These are phyloP conservation scores for Acleris emargana DNA, from an alignment of 2,888 invertebrate genomes.

Conservation along the genomic window DNA sequence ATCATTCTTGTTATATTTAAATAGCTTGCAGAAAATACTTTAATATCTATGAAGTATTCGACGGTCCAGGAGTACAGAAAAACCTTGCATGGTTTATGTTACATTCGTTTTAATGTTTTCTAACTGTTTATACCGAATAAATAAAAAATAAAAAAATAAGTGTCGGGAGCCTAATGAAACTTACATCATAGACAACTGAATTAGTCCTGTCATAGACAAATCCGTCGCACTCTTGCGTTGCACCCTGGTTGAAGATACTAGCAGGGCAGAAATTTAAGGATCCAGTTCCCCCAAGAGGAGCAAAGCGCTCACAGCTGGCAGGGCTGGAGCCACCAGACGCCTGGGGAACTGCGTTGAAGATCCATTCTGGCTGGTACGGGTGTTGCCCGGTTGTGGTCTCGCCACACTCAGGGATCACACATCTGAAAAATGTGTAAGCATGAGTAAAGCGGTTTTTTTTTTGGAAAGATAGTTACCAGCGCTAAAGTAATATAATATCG, in stretches of 20 bases:
- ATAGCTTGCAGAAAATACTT: too few species aligned
- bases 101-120: too few species aligned
- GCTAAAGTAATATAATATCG: too few species aligned
- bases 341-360: constrained; percentile 69
- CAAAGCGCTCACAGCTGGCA: constrained; percentile 74
- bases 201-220: constrained; percentile 65
- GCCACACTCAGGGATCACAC: constrained; percentile 80
- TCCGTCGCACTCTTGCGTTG: constrained; percentile 51
- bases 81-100: too few species aligned
- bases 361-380: constrained; percentile 68
- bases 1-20: too few species aligned
- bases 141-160: too few species aligned
- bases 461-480: too few species aligned
- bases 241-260: constrained; percentile 50
- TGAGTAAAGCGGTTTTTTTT: too few species aligned
- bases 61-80: too few species aligned
- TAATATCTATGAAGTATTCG: too few species aligned
- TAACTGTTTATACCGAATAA: too few species aligned
- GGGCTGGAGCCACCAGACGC: constrained; percentile 49
- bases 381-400: constrained; percentile 56
- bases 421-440: constrained; percentile 54
- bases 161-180: constrained; percentile 29
- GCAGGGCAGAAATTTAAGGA: constrained; percentile 58
- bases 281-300: constrained; percentile 50
- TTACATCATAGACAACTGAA: constrained; percentile 70